Base-by-base conservation (phyloP, 2,797 vertebrate genomes). In the Acropternis orthonyx region DNA sequence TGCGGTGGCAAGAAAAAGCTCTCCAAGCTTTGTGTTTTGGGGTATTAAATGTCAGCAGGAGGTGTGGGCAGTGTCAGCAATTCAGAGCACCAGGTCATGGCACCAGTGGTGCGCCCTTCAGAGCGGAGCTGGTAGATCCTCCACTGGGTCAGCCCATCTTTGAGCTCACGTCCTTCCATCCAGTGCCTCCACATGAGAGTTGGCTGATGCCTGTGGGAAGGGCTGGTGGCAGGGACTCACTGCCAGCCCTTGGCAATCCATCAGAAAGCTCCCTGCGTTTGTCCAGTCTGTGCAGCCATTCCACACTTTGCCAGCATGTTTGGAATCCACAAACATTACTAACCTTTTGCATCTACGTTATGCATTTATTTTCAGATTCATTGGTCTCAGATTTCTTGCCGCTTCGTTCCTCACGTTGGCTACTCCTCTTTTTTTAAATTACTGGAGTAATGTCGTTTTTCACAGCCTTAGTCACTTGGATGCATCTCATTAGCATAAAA, bases 401-500 rank as follows among this genome's bases (percentile, higher is more conserved):
- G 5, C 49, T 75, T 91, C 14, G 61, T 39, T 85, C 58, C 69
- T 85, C 44, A 44, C 27, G 8, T 58, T 54, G 78, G 48, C 72
- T 79, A 32, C 37, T 67, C 44, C n/a, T 41, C 39, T 86, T 48
- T 51, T 58, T 37, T 69, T 46, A 18, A 79, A 63, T 77, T 73
- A 80, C 78, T 88, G 72, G 52, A 81, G n/a, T 85, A 67, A 78
- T 84, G 66, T 75, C 14, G 13, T 89, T 54, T 83, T 85, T 85
- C 84, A 90, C 86, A 84, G 51, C 76, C 51, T 93, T 95, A 90
- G 52, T 91, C 83, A 88, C 78, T 49, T 74, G 77, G 65, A 93
- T 93, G 69, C 58, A 15, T 85, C 74, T 92, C 80, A 84, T 95
- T 94, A 95, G 73, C 77, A 73, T 73, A 75, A 91, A 77, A 34